These are phyloP conservation scores for Pyralis farinalis DNA, from an alignment of 2,888 invertebrate species.

Conservation along the genomic window DNA sequence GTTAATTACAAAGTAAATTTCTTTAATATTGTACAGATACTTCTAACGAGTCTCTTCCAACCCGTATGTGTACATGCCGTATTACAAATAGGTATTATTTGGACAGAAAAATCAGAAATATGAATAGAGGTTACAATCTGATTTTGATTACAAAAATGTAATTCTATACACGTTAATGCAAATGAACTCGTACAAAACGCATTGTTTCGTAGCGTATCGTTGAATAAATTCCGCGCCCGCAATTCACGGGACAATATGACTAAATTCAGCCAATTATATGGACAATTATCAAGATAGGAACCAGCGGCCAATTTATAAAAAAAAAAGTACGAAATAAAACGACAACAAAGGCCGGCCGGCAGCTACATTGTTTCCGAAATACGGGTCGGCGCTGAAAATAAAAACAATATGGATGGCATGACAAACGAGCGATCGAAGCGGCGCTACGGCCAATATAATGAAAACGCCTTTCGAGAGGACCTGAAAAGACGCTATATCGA, in stretches of 20 bases:
- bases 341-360: constrained; percentile 34
- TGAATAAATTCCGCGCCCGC: too few species aligned
- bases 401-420: constrained; percentile 54
- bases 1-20: too few species aligned
- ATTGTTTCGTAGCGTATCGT: too few species aligned
- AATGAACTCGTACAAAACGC: too few species aligned
- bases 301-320: constrained; percentile 55
- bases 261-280: constrained; percentile 70
- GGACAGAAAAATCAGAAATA: too few species aligned
- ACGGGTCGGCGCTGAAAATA: constrained; percentile 35
- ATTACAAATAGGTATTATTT: too few species aligned
- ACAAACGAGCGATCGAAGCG: constrained; percentile 41
- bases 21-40: too few species aligned
- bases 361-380: constrained; percentile 30
- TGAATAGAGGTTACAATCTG: too few species aligned
- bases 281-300: constrained; percentile 66
- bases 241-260: constrained; percentile 52
- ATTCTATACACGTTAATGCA: too few species aligned
- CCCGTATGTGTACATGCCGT: too few species aligned
- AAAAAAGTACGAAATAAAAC: constrained; percentile 42
- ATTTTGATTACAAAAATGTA: too few species aligned
- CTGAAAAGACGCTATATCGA: constrained; percentile 52
- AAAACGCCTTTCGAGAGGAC: constrained; percentile 30
- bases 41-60: too few species aligned
- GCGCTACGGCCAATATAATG: constrained; percentile 41